Evolutionary conservation across 2,888 invertebrate species (phyloP).

Genomic region (Zhuqinia jingwanae): DNA sequence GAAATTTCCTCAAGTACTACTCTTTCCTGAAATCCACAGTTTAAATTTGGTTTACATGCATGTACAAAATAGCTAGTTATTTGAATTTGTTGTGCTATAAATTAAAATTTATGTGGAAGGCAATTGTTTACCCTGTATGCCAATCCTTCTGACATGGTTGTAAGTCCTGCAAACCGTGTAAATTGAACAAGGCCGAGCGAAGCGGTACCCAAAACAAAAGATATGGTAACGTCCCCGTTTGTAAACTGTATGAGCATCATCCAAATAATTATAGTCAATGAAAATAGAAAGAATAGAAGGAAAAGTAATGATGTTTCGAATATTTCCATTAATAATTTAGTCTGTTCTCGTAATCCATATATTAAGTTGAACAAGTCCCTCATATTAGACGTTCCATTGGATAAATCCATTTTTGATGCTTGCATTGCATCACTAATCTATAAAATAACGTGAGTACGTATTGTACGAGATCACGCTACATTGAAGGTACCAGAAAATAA

Average conservation of each 20-base stretch:
- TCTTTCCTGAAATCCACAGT: slow-evolving; percentile 13
- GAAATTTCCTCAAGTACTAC: background rate
- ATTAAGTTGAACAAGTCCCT: slow-evolving; percentile 6
- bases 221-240: background rate
- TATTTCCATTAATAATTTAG: background rate
- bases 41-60: background rate
- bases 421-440: slow-evolving; percentile 2
- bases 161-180: background rate
- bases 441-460: no score
- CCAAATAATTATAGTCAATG: slow-evolving; percentile 38
- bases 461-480: no score
- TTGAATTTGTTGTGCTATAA: no score
- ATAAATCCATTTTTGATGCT: slow-evolving; percentile 5
- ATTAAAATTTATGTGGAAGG: no score
- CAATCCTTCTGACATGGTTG: background rate
- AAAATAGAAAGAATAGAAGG: slow-evolving; percentile 29
- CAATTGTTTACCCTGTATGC: background rate
- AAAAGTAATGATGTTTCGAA: background rate
- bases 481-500: no score
- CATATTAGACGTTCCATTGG: background rate
- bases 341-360: slow-evolving; percentile 6
- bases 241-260: slow-evolving; percentile 26
- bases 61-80: no score
- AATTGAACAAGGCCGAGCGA: background rate
- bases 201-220: background rate